Evolutionary conservation across 2,888 invertebrate species (phyloP).

Genomic region (Drosophila prolongata): DNA sequence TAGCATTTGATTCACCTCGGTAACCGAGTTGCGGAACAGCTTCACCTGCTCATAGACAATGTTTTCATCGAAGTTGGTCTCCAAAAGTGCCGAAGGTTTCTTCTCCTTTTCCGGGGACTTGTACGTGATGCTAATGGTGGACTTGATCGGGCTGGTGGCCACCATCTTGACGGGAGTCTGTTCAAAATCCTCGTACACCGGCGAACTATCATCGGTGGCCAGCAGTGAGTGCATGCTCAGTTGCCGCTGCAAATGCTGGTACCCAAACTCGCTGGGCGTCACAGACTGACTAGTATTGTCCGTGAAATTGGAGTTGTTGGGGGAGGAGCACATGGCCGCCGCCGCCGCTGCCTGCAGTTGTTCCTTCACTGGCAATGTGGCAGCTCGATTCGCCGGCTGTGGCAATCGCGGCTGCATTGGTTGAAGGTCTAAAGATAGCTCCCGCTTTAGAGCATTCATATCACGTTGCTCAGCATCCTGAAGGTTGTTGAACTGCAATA

Average conservation of each 20-base stretch:
- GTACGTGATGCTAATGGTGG: slow-evolving; percentile 90
- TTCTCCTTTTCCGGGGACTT: slow-evolving; percentile 86
- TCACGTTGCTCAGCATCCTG: slow-evolving; percentile 80
- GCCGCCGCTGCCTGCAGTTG: slow-evolving; percentile 52
- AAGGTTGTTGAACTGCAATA: slow-evolving; percentile 52
- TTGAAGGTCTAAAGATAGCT: slow-evolving; percentile 83
- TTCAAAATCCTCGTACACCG: slow-evolving; percentile 83
- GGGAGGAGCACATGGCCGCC: slow-evolving; percentile 76
- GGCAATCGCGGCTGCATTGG: slow-evolving; percentile 69
- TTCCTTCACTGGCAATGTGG: slow-evolving; percentile 73
- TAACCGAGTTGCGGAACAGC: slow-evolving; percentile 89
- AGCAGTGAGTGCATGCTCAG: slow-evolving; percentile 83
- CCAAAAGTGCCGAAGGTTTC: slow-evolving; percentile 84
- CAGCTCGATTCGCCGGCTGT: slow-evolving; percentile 57
- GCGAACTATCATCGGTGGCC: slow-evolving; percentile 83
- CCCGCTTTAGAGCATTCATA: slow-evolving; percentile 83
- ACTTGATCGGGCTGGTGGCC: slow-evolving; percentile 86
- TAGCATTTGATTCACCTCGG: slow-evolving; percentile 89
- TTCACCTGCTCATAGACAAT: slow-evolving; percentile 91
- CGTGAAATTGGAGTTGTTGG: slow-evolving; percentile 83
- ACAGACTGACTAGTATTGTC: slow-evolving; percentile 85
- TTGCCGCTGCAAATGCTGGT: slow-evolving; percentile 84
- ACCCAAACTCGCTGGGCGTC: slow-evolving; percentile 84
- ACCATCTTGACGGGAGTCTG: slow-evolving; percentile 80
- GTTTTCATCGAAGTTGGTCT: slow-evolving; percentile 86